Evolutionary conservation across 2,888 invertebrate genomes (phyloP), one percentile per base, ranked within the genome.

Genomic region (Lacanobia oleracea): DNA sequence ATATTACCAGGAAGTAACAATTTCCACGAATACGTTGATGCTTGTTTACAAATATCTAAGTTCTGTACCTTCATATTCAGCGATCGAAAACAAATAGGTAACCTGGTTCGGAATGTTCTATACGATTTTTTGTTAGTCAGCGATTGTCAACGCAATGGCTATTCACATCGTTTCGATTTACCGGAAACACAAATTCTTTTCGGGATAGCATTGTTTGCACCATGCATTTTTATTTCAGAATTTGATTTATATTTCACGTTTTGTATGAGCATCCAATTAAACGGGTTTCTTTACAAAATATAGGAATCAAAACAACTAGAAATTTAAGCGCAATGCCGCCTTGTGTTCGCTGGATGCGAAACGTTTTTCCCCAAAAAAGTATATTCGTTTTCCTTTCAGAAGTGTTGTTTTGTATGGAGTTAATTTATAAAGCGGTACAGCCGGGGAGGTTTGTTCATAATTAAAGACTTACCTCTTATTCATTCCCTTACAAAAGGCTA

Each of bases 381-480:
- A 72, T 82, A 86, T 78, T 86, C 77, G 85, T 79, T 83, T 83
- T 84, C 76, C 85, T 86, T 88, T 86, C 83, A 78, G 67, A 85
- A 87, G 86, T 86, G 89, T 90, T 89, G 88, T 91, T 89, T 88
- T 89, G 88, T 87, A 84, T 85, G 79, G 77, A 88, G 88, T 88
- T 91, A 91, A 92, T 91, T 91, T 89, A 90, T 90, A 89, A 89
- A 89, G 84, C 84, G 74, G 84, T 81, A 84, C 83, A 85, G 81
- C 85, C 84, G 83, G 86, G 85, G 86, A 86, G 89, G 88, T 90
- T 90, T 88, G 88, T 89, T 92, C 89, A 92, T 94, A 93, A 93
- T 93, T 93, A 92, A 93, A 93, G 92, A 91, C 92, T 92, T 87
- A 83, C 89, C 93, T 90, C 91, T 91, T 91, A 93, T 92, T 91